These are phyloP conservation scores for Sebastes kiyomatsui DNA, from an alignment of 2,797 vertebrate species.

Conservation along the genomic window DNA sequence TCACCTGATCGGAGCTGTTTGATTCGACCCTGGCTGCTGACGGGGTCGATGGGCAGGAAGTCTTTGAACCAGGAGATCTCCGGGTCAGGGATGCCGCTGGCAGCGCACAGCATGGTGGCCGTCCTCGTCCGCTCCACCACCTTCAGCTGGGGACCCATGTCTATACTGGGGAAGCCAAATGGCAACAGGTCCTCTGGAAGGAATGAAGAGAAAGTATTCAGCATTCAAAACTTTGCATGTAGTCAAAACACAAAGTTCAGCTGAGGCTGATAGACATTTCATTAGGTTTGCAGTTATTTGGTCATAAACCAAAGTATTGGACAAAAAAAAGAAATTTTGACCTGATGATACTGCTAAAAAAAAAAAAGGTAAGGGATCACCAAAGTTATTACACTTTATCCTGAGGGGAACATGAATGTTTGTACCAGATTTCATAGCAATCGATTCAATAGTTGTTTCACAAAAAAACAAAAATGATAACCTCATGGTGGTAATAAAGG, in stretches of 20 bases:
- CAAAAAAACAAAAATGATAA: not conserved
- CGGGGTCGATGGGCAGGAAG: conserved; percentile 93
- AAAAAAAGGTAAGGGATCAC: not conserved
- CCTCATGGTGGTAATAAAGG: not conserved
- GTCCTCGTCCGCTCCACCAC: conserved; percentile 96
- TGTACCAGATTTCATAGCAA: not conserved
- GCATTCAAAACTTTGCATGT: not conserved
- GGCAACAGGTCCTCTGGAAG: conserved; percentile 93
- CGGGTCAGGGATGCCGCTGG: conserved; percentile 95
- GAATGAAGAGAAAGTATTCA: conserved; percentile 2
- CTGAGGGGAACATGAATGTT: not conserved
- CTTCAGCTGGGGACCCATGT: conserved; percentile 98
- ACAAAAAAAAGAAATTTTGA: not conserved
- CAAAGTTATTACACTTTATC: not conserved
- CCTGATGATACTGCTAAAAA: not conserved
- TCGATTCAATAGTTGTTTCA: not conserved
- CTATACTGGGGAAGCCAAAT: conserved; percentile 94
- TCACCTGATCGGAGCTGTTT: conserved; percentile 96
- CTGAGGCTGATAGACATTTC: not conserved
- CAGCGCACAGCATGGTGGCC: conserved; percentile 96
- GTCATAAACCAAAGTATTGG: not conserved
- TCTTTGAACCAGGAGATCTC: conserved; percentile 99
- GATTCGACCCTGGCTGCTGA: conserved; percentile 91
- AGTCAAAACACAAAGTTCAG: not conserved
- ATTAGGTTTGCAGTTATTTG: not conserved